Evolutionary conservation across 2,888 invertebrate genomes (phyloP), one percentile per base, ranked within the genome.

Genomic region (Rhagophthalmus giganteus): DNA sequence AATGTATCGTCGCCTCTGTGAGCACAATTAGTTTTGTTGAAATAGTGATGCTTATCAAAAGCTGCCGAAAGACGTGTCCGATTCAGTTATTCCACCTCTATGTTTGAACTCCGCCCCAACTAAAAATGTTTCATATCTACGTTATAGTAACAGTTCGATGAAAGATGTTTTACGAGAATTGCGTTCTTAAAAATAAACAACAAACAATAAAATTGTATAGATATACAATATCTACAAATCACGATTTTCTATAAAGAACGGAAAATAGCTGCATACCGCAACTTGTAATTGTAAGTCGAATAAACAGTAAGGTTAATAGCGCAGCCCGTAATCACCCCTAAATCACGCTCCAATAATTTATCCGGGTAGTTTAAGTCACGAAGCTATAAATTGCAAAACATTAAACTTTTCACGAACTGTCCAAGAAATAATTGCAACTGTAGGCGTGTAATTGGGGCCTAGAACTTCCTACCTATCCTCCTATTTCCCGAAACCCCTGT

Each of bases 391-490:
- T 70, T 69, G 68, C 67, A 62, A 65, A 70, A 69, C 70, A 68
- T 69, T 69, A 70, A 71, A 69, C 65, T 70, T 71, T 69, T 66
- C 66, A 56, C 55, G 59, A 71, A 70, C 68, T 72, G 70, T 70
- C 72, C 69, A 69, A 70, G 72, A 71, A 69, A 70, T 72, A 72
- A 72, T 71, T 72, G 70, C 66, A 59, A 67, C 65, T 67, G 68
- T 66, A 67, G 66, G 68, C 70, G 68, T 70, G 69, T 70, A 71
- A 70, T 70, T 70, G 70, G 66, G 62, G 65, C 59, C 42, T 35
- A 46, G 52, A 52, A 57, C 48, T 55, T 49, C 46, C 44, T 55
- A 55, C 54, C 57, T 55, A 46, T 53, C 51, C 50, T 47, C 51
- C 54, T 53, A 56, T 56, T 53, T 56, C 53, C 56, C 40, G 49